Conservation (phyloP, 1,140 invertebrate genomes). For the Drosophila obscura region DNA sequence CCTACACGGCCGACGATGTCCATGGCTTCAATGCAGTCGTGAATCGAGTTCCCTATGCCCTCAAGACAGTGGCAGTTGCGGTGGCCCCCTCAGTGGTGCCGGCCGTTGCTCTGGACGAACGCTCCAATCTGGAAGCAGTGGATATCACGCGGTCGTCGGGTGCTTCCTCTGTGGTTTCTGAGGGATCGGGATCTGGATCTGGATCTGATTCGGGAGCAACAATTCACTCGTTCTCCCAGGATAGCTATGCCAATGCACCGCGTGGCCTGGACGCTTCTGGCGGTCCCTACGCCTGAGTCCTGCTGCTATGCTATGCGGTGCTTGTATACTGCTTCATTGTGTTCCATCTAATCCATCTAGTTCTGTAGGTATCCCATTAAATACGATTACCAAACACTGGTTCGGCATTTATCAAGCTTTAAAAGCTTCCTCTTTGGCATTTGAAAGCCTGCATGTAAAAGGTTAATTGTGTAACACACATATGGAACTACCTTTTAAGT, state of each 20-base stretch:
- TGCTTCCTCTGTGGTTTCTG: too few species aligned
- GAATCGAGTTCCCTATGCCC: constrained; percentile 58
- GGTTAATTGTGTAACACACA: constrained; percentile 1
- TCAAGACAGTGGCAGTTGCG: constrained; percentile 41
- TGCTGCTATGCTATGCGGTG: constrained; percentile 22
- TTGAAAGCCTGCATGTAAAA: neutral
- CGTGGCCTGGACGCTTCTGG: constrained; percentile 42
- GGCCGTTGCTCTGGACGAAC: constrained; percentile 38
- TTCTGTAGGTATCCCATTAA: constrained; percentile 42
- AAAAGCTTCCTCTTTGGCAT: constrained; percentile 27
- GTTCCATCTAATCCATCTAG: constrained; percentile 47
- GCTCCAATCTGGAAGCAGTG: constrained; percentile 18
- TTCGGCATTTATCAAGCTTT: neutral
- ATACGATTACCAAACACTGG: constrained; percentile 15
- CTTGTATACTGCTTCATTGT: constrained; percentile 45
- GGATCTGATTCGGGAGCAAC: neutral
- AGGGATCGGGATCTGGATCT: neutral
- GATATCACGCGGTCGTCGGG: constrained; percentile 3
- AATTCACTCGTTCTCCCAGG: constrained; percentile 19
- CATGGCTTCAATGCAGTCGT: constrained; percentile 86
- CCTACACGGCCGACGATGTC: constrained; percentile 85
- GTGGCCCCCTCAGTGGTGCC: constrained; percentile 12
- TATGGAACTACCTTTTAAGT: constrained; percentile 5
- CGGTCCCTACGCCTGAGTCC: constrained; percentile 51
- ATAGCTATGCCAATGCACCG: constrained; percentile 45